Base-by-base conservation (phyloP, 1,140 invertebrate species). In the Drosophila subobscura region DNA sequence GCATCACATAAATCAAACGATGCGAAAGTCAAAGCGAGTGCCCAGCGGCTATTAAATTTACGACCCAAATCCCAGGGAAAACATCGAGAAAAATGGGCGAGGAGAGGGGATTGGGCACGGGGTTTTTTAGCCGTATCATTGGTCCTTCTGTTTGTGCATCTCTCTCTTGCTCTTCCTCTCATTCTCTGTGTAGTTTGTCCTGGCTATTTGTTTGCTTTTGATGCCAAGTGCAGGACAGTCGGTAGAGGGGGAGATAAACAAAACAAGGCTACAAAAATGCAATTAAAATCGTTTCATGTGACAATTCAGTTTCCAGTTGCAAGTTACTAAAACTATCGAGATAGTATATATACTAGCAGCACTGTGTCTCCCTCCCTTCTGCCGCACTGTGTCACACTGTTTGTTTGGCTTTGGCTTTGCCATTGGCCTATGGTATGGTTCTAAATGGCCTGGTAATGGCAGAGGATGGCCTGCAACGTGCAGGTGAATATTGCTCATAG, bases 251-350 rank as follows among this genome's bases (percentile, higher is more conserved):
- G 8, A 10, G 14, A 55, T 20, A 20, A 42, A 55, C 53, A 78
- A 78, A 63, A 52, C 25, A 16, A 45, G 70, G 27, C 59, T 73
- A 70, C 63, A 77, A 83, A 83, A 74, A 84, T 83, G 79, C 79
- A 83, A 83, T 83, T 83, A 83, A 84, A 78, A 74, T 59, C 79
- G 75, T 79, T 84, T 81, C 79, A 78, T 81, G 79, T 81, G 79
- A 83, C 79, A 81, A 72, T 81, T 74, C 42, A 63, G 41, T 63
- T 54, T 25, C 25, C 25, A 27, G 25, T 27, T 27, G 5, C 25
- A 27, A 70, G 66, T 70, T 70, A 68, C 66, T 56, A 68, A 49
- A 42, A 41, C 23, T 27, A 27, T 29, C 40, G 22, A 4, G 33
- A 37, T 12, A 20, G 16, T 1, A 37, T 37, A 37, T 33, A 33